These are phyloP conservation scores for Parasteatoda tepidariorum DNA, from an alignment of 1,140 invertebrate genomes.

Conservation along the genomic window DNA sequence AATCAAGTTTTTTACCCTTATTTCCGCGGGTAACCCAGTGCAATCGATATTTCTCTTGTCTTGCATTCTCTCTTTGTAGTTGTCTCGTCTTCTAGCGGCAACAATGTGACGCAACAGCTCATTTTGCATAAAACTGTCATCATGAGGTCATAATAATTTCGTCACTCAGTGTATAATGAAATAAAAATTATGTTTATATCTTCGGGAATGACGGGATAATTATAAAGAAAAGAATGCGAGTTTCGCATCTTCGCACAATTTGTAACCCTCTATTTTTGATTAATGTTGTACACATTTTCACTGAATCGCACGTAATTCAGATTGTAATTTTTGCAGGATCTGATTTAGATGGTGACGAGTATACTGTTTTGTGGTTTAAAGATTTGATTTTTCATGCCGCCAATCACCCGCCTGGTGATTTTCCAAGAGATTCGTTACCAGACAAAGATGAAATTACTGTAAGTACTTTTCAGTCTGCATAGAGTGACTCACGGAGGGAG, in stretches of 20 bases:
- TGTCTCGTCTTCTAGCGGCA: too few species aligned
- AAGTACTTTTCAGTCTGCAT: neutral
- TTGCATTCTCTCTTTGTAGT: too few species aligned
- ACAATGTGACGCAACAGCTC: too few species aligned
- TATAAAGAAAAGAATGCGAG: neutral
- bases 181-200: neutral
- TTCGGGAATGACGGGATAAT: neutral
- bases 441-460: neutral
- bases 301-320: too few species aligned
- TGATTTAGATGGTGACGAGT: constrained; percentile 64
- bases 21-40: too few species aligned
- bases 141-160: neutral
- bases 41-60: too few species aligned
- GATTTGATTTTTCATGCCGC: constrained; percentile 49
- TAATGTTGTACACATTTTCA: neutral
- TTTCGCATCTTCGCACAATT: neutral
- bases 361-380: constrained; percentile 60
- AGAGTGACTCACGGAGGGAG: neutral
- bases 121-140: too few species aligned
- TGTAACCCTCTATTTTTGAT: neutral
- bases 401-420: constrained; percentile 31
- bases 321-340: constrained; percentile 57
- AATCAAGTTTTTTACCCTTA: too few species aligned
- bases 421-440: neutral
- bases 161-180: neutral